Conservation (phyloP, 2,113 vertebrate genomes). For the Sardina pilchardus region DNA sequence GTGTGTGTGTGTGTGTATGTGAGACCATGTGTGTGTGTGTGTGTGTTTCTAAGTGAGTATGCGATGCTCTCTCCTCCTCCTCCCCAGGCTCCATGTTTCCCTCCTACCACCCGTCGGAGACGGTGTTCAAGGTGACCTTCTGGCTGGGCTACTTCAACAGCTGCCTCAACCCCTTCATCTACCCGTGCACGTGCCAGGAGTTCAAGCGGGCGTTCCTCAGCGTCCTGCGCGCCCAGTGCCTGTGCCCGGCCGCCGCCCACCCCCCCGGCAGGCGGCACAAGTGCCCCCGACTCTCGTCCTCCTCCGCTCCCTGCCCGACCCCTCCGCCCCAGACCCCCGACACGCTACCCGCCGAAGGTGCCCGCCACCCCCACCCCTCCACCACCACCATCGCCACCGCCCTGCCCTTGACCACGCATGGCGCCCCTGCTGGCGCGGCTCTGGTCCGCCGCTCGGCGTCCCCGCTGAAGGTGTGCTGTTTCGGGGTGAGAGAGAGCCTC, state of each 20-base stretch:
- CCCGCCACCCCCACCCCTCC: too few species aligned
- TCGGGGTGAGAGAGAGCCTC: background rate
- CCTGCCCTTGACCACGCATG: conserved; percentile 35
- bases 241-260: conserved; percentile 68
- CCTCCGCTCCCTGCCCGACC: background rate
- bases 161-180: conserved; percentile 98
- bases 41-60: conserved; percentile 22
- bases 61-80: background rate
- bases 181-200: conserved; percentile 92
- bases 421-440: too few species aligned
- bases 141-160: conserved; percentile 99
- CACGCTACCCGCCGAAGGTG: background rate
- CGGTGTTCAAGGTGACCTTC: conserved; percentile 94
- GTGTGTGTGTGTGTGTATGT: background rate
- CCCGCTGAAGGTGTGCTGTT: conserved; percentile 52
- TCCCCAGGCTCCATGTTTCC: conserved; percentile 92
- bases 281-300: conserved; percentile 31
- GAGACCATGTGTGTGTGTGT: background rate
- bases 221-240: conserved; percentile 80
- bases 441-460: conserved; percentile 55
- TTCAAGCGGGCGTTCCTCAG: conserved; percentile 94
- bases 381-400: background rate
- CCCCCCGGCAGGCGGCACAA: conserved; percentile 30
- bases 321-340: conserved; percentile 15
- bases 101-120: conserved; percentile 85